Evolutionary conservation across 1,140 invertebrate genomes (phyloP).

Genomic region (Elymnias hypermnestra): DNA sequence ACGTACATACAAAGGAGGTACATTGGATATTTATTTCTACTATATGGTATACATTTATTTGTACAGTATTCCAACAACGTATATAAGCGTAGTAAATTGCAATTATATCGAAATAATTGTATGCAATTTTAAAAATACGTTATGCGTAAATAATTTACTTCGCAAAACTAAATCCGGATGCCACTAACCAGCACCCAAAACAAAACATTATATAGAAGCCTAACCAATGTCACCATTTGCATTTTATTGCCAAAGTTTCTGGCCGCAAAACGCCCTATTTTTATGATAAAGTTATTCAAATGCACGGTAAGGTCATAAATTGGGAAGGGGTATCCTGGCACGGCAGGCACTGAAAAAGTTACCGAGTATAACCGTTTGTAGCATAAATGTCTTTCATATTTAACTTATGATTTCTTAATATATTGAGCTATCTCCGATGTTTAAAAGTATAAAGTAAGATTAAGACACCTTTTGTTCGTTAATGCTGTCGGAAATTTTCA

Average conservation of each 20-base stretch:
- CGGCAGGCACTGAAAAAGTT: constrained; percentile 35
- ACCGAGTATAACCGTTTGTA: no score
- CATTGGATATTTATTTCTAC: no score
- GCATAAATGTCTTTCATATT: constrained; percentile 5
- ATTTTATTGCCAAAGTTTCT: constrained; percentile 71
- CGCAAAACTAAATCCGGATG: neutral
- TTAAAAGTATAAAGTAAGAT: no score
- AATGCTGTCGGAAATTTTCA: no score
- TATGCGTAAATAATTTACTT: no score
- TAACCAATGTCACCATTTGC: constrained; percentile 64
- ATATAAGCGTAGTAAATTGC: no score
- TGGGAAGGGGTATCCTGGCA: constrained; percentile 52
- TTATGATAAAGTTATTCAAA: constrained; percentile 73
- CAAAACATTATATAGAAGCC: constrained; percentile 26
- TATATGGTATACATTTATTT: no score
- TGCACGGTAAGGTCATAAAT: constrained; percentile 63
- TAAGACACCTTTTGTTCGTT: no score
- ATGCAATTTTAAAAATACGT: no score
- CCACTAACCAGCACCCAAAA: constrained; percentile 2
- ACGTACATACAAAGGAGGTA: no score
- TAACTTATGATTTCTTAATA: constrained; percentile 4
- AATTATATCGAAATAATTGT: no score
- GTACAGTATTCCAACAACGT: no score
- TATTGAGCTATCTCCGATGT: neutral
- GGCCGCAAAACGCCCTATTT: constrained; percentile 63